Conservation (phyloP, 2,113 vertebrate genomes). For the Piprites chloris region DNA sequence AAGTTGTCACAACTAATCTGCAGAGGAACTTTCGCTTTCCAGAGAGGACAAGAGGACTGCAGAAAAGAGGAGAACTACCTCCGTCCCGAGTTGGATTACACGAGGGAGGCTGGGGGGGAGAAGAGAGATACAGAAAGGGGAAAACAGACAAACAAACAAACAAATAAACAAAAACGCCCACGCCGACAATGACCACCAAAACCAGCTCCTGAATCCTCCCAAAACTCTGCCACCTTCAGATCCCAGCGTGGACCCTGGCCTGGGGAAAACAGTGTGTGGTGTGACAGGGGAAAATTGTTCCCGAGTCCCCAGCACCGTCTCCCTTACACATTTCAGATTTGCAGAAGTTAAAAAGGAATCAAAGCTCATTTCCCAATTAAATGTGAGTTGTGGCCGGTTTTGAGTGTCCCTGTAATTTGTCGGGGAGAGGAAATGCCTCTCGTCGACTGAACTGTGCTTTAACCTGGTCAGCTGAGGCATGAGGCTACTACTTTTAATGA, state of each 20-base stretch:
- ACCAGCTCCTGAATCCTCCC: neutral
- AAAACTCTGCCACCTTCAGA: neutral
- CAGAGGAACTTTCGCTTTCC: neutral
- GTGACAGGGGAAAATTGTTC: neutral
- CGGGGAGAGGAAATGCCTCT: neutral
- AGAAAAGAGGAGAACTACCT: neutral
- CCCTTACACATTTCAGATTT: neutral
- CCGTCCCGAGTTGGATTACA: neutral
- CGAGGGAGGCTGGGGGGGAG: fast-evolving
- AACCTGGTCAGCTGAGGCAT: neutral
- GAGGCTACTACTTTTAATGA: neutral
- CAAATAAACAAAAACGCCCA: no score
- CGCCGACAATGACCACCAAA: neutral
- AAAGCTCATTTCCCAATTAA: neutral
- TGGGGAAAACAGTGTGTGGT: neutral
- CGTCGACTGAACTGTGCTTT: neutral
- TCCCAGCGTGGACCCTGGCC: neutral
- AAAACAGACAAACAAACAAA: neutral
- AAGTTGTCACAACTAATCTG: neutral
- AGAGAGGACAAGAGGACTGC: neutral
- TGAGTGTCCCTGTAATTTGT: neutral
- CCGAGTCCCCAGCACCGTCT: neutral
- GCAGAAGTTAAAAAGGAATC: neutral
- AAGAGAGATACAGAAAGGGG: neutral
- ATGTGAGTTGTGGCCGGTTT: neutral